Evolutionary conservation across 2,888 invertebrate species (phyloP), one percentile per base, ranked within the genome.

Genomic region (Amblyteles armatorius): DNA sequence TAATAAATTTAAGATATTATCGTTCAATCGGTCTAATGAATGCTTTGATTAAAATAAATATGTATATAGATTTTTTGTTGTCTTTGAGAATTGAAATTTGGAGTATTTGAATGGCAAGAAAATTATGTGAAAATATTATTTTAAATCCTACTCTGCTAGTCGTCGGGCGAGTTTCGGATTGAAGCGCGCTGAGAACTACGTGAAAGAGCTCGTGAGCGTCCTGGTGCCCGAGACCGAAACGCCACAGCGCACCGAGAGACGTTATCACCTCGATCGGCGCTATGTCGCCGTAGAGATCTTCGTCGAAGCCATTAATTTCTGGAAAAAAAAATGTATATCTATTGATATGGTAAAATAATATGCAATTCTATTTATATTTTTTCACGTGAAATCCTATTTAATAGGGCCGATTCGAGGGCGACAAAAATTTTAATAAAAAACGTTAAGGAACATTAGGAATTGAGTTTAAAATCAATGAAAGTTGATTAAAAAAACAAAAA

Each of bases 181-280:
- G 98, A 71, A 99, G 94, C 16, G 98, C 98, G n/a, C 97, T 96
- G 9, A 98, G 95, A 89, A 99, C 94, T 9, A 98, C 97, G 93
- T 98, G 98, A 89, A 99, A 96, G 74, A 99, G 94, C 94, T 99
- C 99, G 93, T 99, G 99, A 0, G 98, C 98, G 94, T 99, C 99
- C 94, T 99, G 97, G 94, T 99, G 98, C 87, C 98, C 98, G 29
- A 97, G 95, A 0, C 98, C 97, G 88, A 99, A 97, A 68, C 97
- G 96, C 98, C 98, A 99, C 0, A 97, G 95, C 1, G 96, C 95
- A 29, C 96, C 95, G 6, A 99, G 94, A 0, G 97, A 96, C 85
- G 96, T 91, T 83, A 94, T 94, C 33, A 93, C 89, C 83, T 93
- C 93, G 29, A 92, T 86, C 9, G 94, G 93, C 19, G 91, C 91